These are phyloP conservation scores for Coregonus suidteri DNA, from an alignment of 2,797 vertebrate genomes.

Conservation along the genomic window DNA sequence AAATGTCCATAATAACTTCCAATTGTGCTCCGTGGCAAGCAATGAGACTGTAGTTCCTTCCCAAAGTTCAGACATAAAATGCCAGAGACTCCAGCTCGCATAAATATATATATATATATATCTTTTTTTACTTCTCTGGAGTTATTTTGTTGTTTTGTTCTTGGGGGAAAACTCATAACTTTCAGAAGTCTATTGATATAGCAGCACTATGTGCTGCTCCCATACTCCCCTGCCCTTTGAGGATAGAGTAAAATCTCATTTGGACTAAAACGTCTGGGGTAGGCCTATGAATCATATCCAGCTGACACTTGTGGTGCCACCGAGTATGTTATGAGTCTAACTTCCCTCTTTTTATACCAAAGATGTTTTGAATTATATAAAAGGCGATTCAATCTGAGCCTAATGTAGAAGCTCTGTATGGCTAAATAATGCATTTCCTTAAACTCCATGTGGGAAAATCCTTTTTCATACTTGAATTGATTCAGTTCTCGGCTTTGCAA, in stretches of 20 bases:
- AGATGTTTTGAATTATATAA: conserved; percentile 1
- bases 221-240: neutral
- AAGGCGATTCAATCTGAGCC: conserved; percentile 7
- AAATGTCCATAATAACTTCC: no score
- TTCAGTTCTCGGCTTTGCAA: neutral
- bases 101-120: neutral
- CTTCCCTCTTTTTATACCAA: conserved; percentile 11
- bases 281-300: conserved; percentile 8
- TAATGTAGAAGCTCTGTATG: neutral
- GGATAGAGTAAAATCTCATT: neutral
- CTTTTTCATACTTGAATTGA: neutral
- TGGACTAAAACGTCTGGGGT: neutral
- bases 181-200: neutral
- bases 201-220: neutral
- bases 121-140: neutral
- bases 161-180: neutral
- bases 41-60: neutral
- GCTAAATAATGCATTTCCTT: conserved; percentile 7
- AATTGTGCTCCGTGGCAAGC: neutral
- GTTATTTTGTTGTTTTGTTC: conserved; percentile 1
- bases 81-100: neutral
- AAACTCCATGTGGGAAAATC: neutral
- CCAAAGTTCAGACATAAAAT: neutral
- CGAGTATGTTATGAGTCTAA: neutral
- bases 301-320: conserved; percentile 12